phyloP scores from a whole-genome alignment of 2,797 vertebrate species.

The Dallia pectoralis region DNA sequence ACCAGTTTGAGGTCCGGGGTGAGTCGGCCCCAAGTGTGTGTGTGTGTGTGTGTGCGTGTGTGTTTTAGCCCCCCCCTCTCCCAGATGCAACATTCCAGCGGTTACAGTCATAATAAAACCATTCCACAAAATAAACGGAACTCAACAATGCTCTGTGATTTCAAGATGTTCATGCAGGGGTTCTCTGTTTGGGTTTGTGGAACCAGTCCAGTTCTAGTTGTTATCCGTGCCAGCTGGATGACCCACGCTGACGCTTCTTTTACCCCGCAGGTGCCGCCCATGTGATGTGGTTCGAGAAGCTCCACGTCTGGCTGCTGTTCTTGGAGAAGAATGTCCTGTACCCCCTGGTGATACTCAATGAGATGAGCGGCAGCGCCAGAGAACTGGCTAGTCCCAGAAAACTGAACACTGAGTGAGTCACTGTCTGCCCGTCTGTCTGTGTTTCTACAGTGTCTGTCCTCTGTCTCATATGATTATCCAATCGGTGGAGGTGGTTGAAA shows the following conservation, averaged over 20 bases:
- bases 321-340: conserved; percentile 96
- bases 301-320: conserved; percentile 96
- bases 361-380: conserved; percentile 92
- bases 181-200: too few relatives aligned
- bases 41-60: too few relatives aligned
- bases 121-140: not conserved
- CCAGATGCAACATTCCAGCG: too few relatives aligned
- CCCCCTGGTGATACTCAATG: conserved; percentile 94
- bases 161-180: too few relatives aligned
- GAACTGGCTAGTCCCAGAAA: conserved; percentile 92
- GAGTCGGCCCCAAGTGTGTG: conserved; percentile 61
- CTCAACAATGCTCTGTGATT: too few relatives aligned
- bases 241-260: not conserved
- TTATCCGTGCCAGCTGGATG: not conserved
- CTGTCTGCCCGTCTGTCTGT: too few relatives aligned
- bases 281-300: conserved; percentile 98
- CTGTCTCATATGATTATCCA: too few relatives aligned
- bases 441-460: too few relatives aligned
- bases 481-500: too few relatives aligned
- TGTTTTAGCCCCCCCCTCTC: too few relatives aligned
- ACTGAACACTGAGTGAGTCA: conserved; percentile 92
- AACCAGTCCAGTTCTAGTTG: not conserved
- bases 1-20: conserved; percentile 98
- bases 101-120: not conserved
- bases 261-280: conserved; percentile 85